Base-by-base conservation (phyloP, 2,888 invertebrate species). In the Ochlodes sylvanus region DNA sequence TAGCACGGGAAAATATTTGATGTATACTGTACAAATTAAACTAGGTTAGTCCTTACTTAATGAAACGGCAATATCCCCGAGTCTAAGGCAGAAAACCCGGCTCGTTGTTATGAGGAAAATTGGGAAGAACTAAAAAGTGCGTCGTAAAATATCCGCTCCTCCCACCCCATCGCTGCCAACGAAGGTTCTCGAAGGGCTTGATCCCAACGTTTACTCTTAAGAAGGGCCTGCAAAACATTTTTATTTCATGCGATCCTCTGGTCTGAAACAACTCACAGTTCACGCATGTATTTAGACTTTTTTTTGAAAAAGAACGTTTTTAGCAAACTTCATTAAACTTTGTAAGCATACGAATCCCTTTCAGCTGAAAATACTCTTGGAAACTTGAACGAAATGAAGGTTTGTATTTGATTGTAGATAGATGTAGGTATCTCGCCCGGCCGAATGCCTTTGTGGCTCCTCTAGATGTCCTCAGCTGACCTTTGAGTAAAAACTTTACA, bases 101-200 rank as follows among this genome's bases (percentile, higher is more conserved):
- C 70, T 73, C 69, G 71, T 71, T 71, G 69, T 71, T 73, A 73
- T 72, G 68, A 73, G 66, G 70, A 71, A 73, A 75, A 76, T 76
- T 72, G 75, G 76, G 70, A 76, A 72, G 72, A 76, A 75, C 73
- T 75, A 75, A 77, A 76, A 77, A 77, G 73, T 70, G 57, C 57
- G 65, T 74, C 73, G 72, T 76, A 77, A 76, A 77, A 72, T 72
- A 72, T 73, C 64, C 69, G 64, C 52, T 66, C 64, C 66, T 61
- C 68, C 66, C 69, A 63, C 56, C 60, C 70, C 56, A 64, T 71
- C 70, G 57, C 69, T 65, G 70, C 68, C 52, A 9, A 41, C 34
- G 54, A 70, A 44, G 67, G 44, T 44, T 47, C 66, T 66, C 42
- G 6, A 57, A 38, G 21, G 27, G 44, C 60, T 60, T 66, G 66